Percentiles rank a stretch among this genome's conserved stretches.
These are phyloP conservation scores for Alauda arvensis DNA, from an alignment of 2,797 vertebrate genomes.

Conservation along the genomic window DNA sequence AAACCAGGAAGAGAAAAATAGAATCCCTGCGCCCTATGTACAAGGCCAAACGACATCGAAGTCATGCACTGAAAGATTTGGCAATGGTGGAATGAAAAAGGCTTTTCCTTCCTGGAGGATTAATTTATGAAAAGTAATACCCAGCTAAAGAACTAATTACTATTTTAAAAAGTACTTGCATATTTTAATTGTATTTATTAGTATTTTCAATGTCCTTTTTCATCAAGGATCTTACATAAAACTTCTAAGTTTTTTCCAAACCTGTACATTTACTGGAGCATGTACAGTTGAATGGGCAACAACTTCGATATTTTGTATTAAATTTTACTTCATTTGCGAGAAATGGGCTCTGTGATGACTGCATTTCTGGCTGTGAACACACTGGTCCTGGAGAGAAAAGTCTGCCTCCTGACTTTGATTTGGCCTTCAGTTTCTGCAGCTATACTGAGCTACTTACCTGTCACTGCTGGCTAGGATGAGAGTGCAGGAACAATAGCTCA, in stretches of 20 bases:
- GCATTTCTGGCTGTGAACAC: neutral
- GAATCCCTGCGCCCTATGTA: conserved; percentile 84
- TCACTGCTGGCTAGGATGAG: neutral
- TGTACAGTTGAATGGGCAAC: conserved; percentile 31
- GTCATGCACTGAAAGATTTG: conserved; percentile 82
- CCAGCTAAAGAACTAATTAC: neutral
- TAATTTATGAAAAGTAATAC: neutral
- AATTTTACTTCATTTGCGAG: neutral
- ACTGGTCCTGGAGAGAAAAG: neutral
- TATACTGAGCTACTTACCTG: neutral
- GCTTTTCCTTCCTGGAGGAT: neutral
- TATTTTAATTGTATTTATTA: conserved; percentile 37
- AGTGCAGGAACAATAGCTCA: neutral
- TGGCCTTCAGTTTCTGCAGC: neutral
- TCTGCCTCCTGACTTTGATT: neutral
- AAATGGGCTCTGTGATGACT: neutral
- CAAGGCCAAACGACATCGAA: conserved; percentile 87
- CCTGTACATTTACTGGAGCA: neutral
- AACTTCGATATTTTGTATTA: conserved; percentile 18
- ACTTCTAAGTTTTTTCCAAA: neutral
- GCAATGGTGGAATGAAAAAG: conserved; percentile 85
- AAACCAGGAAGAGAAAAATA: conserved; percentile 93
- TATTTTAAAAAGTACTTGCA: neutral
- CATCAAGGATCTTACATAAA: neutral
- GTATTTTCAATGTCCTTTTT: conserved; percentile 14